These are phyloP conservation scores for Cordylochernes scorpioides DNA, from an alignment of 2,888 invertebrate genomes.

Conservation along the genomic window DNA sequence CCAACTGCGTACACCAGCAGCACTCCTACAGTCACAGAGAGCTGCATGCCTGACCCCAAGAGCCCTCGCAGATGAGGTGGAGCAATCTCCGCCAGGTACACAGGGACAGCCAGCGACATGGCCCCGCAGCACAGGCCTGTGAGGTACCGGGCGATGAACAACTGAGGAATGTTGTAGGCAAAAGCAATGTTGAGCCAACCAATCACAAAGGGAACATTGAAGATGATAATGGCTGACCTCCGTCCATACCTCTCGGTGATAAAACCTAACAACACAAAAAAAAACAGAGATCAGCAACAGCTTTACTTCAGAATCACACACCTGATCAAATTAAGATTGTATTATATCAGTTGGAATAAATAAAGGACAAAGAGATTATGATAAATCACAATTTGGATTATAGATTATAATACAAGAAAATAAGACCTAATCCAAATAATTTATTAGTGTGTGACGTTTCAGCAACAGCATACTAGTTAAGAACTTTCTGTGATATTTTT, in stretches of 20 bases:
- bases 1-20: slow-evolving; percentile 9
- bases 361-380: not conserved
- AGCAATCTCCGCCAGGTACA: slow-evolving; percentile 13
- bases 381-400: too few species aligned
- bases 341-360: not conserved
- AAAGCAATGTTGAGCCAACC: slow-evolving; percentile 19
- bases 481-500: too few species aligned
- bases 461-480: too few species aligned
- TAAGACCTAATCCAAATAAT: too few species aligned
- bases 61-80: slow-evolving; percentile 11
- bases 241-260: slow-evolving; percentile 7
- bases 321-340: too few species aligned
- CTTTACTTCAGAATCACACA: too few species aligned
- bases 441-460: too few species aligned
- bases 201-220: slow-evolving; percentile 18
- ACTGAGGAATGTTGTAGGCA: slow-evolving; percentile 6
- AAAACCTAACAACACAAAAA: slow-evolving; percentile 4
- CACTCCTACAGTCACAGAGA: slow-evolving; percentile 11
- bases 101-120: slow-evolving; percentile 10
- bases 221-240: slow-evolving; percentile 5
- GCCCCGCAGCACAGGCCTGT: slow-evolving; percentile 11
- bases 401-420: too few species aligned
- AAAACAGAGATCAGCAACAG: too few species aligned
- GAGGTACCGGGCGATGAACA: slow-evolving; percentile 11
- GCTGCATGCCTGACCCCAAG: slow-evolving; percentile 12